A percentile compares a stretch with the other conserved stretches of the same genome.
These are phyloP conservation scores for Polydrusus cervinus DNA, from an alignment of 2,888 invertebrate genomes.

Conservation along the genomic window DNA sequence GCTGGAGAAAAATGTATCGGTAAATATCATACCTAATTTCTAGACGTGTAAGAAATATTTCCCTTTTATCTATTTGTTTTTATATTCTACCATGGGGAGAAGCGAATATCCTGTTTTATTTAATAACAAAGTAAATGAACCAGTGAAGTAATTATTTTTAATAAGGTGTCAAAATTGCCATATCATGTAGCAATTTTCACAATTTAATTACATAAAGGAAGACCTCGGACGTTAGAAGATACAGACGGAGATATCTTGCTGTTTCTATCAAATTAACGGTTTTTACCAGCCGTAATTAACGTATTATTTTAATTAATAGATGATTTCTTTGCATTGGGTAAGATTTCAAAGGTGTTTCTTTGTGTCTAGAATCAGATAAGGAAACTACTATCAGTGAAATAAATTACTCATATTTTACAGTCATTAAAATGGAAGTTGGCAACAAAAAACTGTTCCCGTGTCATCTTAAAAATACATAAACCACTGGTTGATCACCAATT, in stretches of 20 bases:
- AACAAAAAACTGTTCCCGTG: too few relatives aligned
- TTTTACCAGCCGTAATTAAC: slow-evolving; percentile 7
- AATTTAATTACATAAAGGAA: slow-evolving; percentile 12
- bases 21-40: too few relatives aligned
- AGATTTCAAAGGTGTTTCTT: slow-evolving; percentile 30
- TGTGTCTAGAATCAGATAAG: slow-evolving; percentile 27
- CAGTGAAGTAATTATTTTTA: slow-evolving; percentile 12
- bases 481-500: too few relatives aligned
- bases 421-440: too few relatives aligned
- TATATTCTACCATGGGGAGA: too few relatives aligned
- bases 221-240: slow-evolving; percentile 2
- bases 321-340: slow-evolving; percentile 7
- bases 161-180: slow-evolving; percentile 19
- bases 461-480: too few relatives aligned
- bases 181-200: slow-evolving; percentile 17
- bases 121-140: background rate
- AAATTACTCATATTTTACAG: background rate
- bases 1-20: too few relatives aligned
- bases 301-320: slow-evolving; percentile 26
- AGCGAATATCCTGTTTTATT: too few relatives aligned
- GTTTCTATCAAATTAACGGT: background rate
- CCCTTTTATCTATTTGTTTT: too few relatives aligned
- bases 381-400: background rate
- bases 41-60: too few relatives aligned
- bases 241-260: background rate